Conservation (phyloP, 2,888 invertebrate species). For the Notodonta dromedarius region DNA sequence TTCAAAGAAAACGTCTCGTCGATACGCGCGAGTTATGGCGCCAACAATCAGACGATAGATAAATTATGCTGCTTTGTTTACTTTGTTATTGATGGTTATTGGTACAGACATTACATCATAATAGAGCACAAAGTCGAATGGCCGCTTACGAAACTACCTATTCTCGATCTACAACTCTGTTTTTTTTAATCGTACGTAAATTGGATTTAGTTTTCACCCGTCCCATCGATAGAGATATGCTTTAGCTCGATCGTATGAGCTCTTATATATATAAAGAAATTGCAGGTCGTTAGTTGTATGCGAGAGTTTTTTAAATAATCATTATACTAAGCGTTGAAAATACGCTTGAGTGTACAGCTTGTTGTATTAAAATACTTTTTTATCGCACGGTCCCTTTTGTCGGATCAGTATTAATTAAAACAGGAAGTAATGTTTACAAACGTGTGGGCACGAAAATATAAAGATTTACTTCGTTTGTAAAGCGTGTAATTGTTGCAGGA, state of each 20-base stretch:
- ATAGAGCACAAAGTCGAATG: background rate
- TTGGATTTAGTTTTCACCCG: no score
- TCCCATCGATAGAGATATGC: no score
- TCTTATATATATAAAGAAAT: no score
- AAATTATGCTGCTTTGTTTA: constrained; percentile 44
- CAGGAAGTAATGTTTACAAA: constrained; percentile 16
- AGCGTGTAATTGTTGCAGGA: constrained; percentile 1
- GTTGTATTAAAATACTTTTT: no score
- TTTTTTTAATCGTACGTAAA: no score
- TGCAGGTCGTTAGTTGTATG: no score
- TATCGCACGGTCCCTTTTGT: background rate
- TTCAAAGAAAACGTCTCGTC: constrained; percentile 48
- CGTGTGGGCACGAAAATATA: constrained; percentile 14
- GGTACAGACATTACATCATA: background rate
- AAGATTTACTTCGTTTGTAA: constrained; percentile 3
- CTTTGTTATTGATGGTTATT: constrained; percentile 20
- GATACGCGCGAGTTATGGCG: constrained; percentile 48
- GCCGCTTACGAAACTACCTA: no score
- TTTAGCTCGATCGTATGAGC: no score
- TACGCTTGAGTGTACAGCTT: no score
- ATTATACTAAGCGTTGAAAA: no score
- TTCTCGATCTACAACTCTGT: no score
- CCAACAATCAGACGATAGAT: constrained; percentile 34
- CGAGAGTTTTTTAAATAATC: no score
- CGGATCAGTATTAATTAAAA: constrained; percentile 1